These are phyloP conservation scores for Drosophila suboccidentalis DNA, from an alignment of 2,888 invertebrate genomes.

Conservation along the genomic window DNA sequence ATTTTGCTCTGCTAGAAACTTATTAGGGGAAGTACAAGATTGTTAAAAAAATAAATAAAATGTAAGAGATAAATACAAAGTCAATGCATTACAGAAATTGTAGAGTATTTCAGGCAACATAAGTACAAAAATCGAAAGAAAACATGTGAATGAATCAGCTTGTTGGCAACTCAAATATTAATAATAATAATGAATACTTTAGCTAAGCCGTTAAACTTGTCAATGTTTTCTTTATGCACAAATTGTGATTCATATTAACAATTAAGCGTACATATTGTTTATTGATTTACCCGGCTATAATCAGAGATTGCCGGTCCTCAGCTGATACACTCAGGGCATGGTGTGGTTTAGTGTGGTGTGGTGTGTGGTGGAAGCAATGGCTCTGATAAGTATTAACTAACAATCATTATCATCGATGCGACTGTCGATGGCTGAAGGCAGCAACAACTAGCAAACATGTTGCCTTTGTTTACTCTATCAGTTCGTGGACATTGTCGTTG, in stretches of 20 bases:
- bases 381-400: constrained; percentile 59
- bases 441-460: constrained; percentile 45
- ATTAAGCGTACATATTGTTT: constrained; percentile 15
- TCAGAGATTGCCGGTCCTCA: constrained; percentile 49
- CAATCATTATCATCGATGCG: constrained; percentile 56
- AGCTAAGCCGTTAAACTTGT: constrained; percentile 9
- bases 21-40: background rate
- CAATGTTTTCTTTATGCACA: constrained; percentile 16
- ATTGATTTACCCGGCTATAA: constrained; percentile 38
- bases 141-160: constrained; percentile 11
- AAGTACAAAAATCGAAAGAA: background rate
- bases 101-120: background rate
- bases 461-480: constrained; percentile 53
- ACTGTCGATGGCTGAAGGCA: constrained; percentile 29
- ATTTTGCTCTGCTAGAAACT: background rate
- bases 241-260: constrained; percentile 21
- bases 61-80: too few relatives aligned
- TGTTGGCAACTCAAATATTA: constrained; percentile 2
- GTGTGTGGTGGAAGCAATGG: constrained; percentile 2
- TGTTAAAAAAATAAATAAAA: too few relatives aligned
- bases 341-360: background rate
- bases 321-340: constrained; percentile 35
- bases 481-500: constrained; percentile 21
- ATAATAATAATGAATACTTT: constrained; percentile 12
- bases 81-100: too few relatives aligned